A percentile compares a stretch with the other conserved stretches of the same genome.
Evolutionary conservation across 2,113 vertebrate genomes (phyloP).

Genomic region (Lipophrys pholis): DNA sequence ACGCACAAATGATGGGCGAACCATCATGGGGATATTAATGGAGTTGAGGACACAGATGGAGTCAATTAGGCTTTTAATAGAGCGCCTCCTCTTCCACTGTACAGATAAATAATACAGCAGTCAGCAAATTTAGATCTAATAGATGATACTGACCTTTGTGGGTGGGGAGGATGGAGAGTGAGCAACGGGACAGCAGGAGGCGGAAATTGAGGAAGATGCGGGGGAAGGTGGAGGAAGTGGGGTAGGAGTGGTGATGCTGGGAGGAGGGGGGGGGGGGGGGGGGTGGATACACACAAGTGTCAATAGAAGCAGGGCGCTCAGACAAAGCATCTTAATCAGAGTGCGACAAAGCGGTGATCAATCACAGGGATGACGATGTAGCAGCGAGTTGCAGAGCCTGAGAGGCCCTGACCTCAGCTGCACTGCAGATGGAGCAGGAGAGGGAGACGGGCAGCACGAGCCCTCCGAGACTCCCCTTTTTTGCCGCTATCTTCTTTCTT

Average conservation of each 20-base stretch:
- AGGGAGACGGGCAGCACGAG: not conserved
- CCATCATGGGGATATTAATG: conserved; percentile 63
- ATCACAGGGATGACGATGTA: conserved; percentile 60
- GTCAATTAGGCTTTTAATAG: conserved; percentile 76
- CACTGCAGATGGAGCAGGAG: conserved; percentile 54
- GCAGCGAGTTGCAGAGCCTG: conserved; percentile 25
- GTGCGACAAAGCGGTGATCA: conserved; percentile 62
- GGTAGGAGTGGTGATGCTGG: conserved; percentile 15
- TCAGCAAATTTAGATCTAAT: conserved; percentile 75
- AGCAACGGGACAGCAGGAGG: not conserved
- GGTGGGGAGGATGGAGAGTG: conserved; percentile 7
- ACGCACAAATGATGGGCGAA: conserved; percentile 14
- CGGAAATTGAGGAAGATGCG: not conserved
- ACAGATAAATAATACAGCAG: conserved; percentile 74
- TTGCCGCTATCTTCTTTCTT: conserved; percentile 15
- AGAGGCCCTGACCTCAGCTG: conserved; percentile 69
- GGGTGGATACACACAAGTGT: conserved; percentile 41
- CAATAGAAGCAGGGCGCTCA: conserved; percentile 47
- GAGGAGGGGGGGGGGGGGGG: conserved; percentile 27
- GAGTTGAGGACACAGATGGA: conserved; percentile 56
- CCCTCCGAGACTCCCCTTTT: conserved; percentile 47
- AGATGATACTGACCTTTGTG: conserved; percentile 78
- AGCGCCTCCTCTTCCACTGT: conserved; percentile 56
- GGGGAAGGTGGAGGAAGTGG: not conserved
- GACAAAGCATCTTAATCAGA: conserved; percentile 72